phyloP scores from a whole-genome alignment of 2,113 vertebrate genomes.

The Megaceryle torquata region DNA sequence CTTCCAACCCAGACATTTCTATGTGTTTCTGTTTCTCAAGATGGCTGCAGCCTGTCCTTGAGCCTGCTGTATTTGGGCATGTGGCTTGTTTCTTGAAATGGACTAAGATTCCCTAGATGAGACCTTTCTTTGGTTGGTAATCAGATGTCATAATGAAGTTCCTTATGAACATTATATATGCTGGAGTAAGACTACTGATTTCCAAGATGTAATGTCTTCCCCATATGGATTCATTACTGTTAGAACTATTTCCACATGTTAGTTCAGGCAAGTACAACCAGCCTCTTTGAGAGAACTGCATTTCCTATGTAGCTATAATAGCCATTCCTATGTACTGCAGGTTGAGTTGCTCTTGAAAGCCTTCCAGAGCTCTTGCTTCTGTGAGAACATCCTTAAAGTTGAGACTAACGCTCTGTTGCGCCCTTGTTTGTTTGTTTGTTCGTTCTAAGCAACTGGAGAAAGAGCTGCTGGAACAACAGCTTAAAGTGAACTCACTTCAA shows the following conservation, averaged over 20 bases:
- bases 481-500: constrained; percentile 77
- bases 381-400: neutral
- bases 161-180: neutral
- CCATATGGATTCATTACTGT: neutral
- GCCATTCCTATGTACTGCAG: neutral
- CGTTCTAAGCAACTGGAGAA: constrained; percentile 80
- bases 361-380: neutral
- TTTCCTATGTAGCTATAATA: neutral
- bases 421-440: neutral
- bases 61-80: neutral
- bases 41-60: neutral
- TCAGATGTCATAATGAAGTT: neutral
- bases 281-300: neutral
- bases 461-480: constrained; percentile 76
- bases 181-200: neutral
- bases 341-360: neutral
- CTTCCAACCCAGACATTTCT: too few species aligned
- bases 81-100: neutral
- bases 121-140: neutral
- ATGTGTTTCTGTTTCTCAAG: neutral
- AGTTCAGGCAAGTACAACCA: neutral
- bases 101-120: neutral
- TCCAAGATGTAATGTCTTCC: neutral
- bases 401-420: neutral
- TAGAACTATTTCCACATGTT: neutral